Evolutionary conservation across 2,113 vertebrate species (phyloP).

Genomic region (Pterocles gutturalis): DNA sequence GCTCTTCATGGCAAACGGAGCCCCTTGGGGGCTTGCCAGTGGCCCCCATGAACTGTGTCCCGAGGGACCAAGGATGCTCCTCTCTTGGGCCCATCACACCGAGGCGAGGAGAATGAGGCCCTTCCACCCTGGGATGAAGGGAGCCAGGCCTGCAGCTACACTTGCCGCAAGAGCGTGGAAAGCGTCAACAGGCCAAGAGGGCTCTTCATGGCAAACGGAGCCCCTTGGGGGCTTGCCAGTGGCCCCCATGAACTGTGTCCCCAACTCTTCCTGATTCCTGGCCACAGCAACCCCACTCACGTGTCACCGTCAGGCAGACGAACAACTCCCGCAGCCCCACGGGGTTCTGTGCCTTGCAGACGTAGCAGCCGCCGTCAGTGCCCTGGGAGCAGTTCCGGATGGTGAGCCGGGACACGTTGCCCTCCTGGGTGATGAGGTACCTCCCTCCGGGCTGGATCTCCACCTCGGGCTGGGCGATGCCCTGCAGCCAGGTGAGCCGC

Average conservation of each 20-base stretch:
- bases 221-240: not conserved
- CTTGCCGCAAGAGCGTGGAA: not conserved
- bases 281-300: constrained; percentile 73
- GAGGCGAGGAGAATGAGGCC: too few species aligned
- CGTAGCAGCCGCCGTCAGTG: constrained; percentile 81
- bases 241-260: not conserved
- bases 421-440: constrained; percentile 73
- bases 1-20: not conserved
- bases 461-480: constrained; percentile 33
- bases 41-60: not conserved
- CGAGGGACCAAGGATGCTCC: not conserved
- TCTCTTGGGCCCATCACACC: not conserved
- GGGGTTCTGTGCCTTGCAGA: constrained; percentile 90
- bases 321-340: constrained; percentile 79
- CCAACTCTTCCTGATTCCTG: not conserved
- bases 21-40: not conserved
- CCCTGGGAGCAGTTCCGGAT: constrained; percentile 84
- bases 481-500: constrained; percentile 84
- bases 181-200: not conserved
- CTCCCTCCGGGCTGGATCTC: constrained; percentile 73
- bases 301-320: constrained; percentile 85
- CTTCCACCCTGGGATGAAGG: not conserved
- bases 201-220: not conserved
- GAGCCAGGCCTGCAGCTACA: not conserved
- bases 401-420: constrained; percentile 78